These are phyloP conservation scores for Cantharis rufa DNA, from an alignment of 2,888 invertebrate species.

Conservation along the genomic window DNA sequence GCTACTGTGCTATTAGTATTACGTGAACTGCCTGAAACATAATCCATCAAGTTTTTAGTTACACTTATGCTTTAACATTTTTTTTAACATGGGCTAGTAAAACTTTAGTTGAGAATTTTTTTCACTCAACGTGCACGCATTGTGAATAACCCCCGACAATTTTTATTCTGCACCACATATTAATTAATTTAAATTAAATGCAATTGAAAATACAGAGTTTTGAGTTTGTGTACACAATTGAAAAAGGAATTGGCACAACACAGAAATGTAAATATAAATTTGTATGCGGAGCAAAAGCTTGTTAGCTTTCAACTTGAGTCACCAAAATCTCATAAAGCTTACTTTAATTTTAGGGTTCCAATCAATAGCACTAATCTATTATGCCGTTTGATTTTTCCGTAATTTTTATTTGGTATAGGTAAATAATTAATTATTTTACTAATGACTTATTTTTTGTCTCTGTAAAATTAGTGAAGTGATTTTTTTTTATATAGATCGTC, in stretches of 20 bases:
- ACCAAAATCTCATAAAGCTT: conserved; percentile 35
- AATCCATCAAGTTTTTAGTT: background rate
- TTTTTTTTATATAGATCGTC: background rate
- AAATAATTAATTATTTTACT: background rate
- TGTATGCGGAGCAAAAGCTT: conserved; percentile 36
- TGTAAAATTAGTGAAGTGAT: background rate
- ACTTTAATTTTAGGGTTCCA: conserved; percentile 25
- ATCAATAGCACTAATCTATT: background rate
- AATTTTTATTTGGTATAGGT: background rate
- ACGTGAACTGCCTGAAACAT: background rate
- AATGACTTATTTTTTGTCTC: background rate
- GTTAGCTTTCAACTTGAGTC: conserved; percentile 34
- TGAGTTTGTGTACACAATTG: background rate
- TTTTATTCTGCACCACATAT: background rate
- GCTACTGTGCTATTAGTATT: conserved; percentile 1
- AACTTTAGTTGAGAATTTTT: background rate
- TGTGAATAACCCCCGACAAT: background rate
- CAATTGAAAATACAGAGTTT: background rate
- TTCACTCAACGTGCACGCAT: background rate
- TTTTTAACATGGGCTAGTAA: background rate
- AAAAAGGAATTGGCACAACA: background rate
- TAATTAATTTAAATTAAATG: background rate
- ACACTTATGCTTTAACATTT: background rate
- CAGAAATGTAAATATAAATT: conserved; percentile 32
- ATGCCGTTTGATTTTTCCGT: background rate